Evolutionary conservation across 2,888 invertebrate species (phyloP).

Genomic region (Mamestra brassicae): DNA sequence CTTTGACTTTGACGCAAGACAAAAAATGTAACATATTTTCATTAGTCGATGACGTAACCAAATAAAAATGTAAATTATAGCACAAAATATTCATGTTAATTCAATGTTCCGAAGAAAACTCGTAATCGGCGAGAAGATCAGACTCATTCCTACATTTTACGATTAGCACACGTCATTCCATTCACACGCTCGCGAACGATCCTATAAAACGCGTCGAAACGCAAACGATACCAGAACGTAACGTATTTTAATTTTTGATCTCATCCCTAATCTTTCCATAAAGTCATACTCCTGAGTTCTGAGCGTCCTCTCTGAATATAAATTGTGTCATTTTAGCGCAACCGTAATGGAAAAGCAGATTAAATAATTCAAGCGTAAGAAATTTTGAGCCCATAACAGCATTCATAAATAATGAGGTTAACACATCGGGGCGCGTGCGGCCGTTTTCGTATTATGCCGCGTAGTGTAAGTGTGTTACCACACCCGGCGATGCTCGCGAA

Average conservation of each 20-base stretch:
- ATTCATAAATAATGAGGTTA: slow-evolving; percentile 88
- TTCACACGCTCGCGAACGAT: slow-evolving; percentile 46
- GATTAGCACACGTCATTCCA: slow-evolving; percentile 51
- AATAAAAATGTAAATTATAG: background rate
- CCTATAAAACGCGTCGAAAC: slow-evolving; percentile 50
- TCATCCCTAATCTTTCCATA: slow-evolving; percentile 84
- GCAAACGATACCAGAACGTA: slow-evolving; percentile 57
- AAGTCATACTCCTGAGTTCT: slow-evolving; percentile 83
- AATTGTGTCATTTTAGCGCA: slow-evolving; percentile 88
- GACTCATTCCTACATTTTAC: slow-evolving; percentile 28
- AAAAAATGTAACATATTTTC: too few relatives aligned
- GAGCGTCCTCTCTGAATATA: slow-evolving; percentile 85
- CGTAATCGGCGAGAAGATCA: slow-evolving; percentile 3
- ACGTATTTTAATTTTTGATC: slow-evolving; percentile 84
- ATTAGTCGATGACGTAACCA: background rate
- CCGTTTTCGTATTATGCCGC: slow-evolving; percentile 68
- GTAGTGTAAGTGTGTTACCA: slow-evolving; percentile 50
- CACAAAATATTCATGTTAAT: background rate
- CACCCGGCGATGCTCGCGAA: slow-evolving; percentile 32
- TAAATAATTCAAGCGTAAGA: slow-evolving; percentile 89
- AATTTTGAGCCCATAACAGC: slow-evolving; percentile 88
- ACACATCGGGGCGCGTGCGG: slow-evolving; percentile 77
- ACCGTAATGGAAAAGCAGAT: slow-evolving; percentile 90
- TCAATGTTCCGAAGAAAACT: slow-evolving; percentile 1
- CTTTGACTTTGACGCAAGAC: too few relatives aligned